Evolutionary conservation across 2,797 vertebrate species (phyloP).

Genomic region (Rallus crepitans): DNA sequence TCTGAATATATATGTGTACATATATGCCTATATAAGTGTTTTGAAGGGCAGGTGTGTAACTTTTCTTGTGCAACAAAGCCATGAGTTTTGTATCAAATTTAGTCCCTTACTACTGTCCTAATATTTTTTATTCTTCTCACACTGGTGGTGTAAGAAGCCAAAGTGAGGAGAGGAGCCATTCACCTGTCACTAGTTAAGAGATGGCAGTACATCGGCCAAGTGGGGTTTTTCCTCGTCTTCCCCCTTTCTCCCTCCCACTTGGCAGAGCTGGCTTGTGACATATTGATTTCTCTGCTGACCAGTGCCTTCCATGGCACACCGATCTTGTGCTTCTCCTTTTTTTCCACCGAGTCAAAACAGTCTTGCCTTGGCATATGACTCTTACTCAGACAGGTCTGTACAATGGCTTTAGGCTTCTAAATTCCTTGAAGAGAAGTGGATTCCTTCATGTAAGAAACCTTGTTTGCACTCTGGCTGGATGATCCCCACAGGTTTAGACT

Average conservation of each 20-base stretch:
- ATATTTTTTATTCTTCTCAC: neutral
- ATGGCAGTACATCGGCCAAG: neutral
- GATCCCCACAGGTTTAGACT: neutral
- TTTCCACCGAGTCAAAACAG: neutral
- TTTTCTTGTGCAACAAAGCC: neutral
- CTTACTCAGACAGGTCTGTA: neutral
- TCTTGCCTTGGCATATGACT: neutral
- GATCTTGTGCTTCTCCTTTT: neutral
- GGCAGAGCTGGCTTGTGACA: rapidly evolving
- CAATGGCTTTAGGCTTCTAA: neutral
- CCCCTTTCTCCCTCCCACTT: neutral
- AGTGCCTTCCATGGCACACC: rapidly evolving
- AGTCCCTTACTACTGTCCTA: neutral
- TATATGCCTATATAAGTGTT: neutral
- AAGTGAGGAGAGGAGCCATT: neutral
- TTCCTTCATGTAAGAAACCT: neutral
- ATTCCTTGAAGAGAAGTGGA: neutral
- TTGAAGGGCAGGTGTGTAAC: neutral
- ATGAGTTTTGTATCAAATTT: neutral
- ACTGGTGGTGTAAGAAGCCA: neutral
- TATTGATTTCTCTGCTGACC: rapidly evolving
- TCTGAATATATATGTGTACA: neutral
- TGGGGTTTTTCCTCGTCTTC: neutral
- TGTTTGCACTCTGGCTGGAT: rapidly evolving
- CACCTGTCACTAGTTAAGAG: neutral